Conservation (phyloP, 2,888 invertebrate genomes). For the Acrobasis consociella region DNA sequence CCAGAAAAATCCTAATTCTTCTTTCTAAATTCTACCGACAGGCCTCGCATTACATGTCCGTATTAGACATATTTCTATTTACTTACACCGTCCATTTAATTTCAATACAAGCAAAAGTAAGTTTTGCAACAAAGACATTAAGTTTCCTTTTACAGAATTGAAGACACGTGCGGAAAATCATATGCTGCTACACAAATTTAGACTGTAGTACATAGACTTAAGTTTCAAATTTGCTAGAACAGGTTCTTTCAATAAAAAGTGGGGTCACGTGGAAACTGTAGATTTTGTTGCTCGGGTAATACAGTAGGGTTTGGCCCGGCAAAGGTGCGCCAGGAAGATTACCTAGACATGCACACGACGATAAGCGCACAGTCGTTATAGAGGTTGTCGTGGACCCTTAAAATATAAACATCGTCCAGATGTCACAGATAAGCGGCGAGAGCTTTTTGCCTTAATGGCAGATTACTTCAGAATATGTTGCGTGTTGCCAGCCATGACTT, state of each 20-base stretch:
- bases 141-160: slow-evolving; percentile 41
- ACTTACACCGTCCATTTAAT: slow-evolving; percentile 32
- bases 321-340: slow-evolving; percentile 52
- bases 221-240: slow-evolving; percentile 48
- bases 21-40: slow-evolving; percentile 55
- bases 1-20: too few relatives aligned
- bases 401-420: slow-evolving; percentile 81
- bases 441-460: slow-evolving; percentile 78
- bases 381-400: slow-evolving; percentile 77
- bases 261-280: slow-evolving; percentile 41
- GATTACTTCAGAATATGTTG: slow-evolving; percentile 71
- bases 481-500: slow-evolving; percentile 55
- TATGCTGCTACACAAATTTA: slow-evolving; percentile 43
- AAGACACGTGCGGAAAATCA: slow-evolving; percentile 30
- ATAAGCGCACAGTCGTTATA: slow-evolving; percentile 77
- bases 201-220: slow-evolving; percentile 44
- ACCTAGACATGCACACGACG: slow-evolving; percentile 73
- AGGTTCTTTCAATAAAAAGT: slow-evolving; percentile 44
- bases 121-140: slow-evolving; percentile 40
- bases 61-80: slow-evolving; percentile 58
- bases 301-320: slow-evolving; percentile 51
- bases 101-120: slow-evolving; percentile 39
- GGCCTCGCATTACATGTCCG: slow-evolving; percentile 51
- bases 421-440: slow-evolving; percentile 76
- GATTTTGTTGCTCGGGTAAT: slow-evolving; percentile 45